Conservation (phyloP, 1,140 invertebrate genomes). For the Zophobas atratus region DNA sequence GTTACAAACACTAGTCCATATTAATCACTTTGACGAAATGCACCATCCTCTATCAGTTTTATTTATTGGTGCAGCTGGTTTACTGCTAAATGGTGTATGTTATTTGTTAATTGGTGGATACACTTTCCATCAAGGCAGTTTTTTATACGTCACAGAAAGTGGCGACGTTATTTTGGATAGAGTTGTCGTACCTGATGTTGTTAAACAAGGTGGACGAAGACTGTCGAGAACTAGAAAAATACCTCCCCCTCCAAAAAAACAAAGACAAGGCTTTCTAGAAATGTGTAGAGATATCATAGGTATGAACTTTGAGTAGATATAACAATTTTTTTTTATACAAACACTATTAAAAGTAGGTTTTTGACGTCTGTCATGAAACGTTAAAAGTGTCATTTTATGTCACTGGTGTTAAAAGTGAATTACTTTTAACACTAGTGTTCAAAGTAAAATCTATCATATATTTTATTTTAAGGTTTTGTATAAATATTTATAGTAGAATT, state of each 20-base stretch:
- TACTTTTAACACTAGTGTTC: too few relatives aligned
- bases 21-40: conserved; percentile 83
- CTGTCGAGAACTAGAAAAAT: conserved; percentile 67
- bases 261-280: conserved; percentile 71
- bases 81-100: conserved; percentile 80
- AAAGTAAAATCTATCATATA: too few relatives aligned
- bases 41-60: conserved; percentile 76
- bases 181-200: conserved; percentile 69
- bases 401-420: too few relatives aligned
- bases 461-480: too few relatives aligned
- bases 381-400: too few relatives aligned
- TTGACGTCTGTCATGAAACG: too few relatives aligned
- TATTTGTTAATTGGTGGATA: conserved; percentile 85
- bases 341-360: too few relatives aligned
- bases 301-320: conserved; percentile 45
- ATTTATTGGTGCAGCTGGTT: conserved; percentile 75
- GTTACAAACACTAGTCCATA: conserved; percentile 84
- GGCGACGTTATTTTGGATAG: conserved; percentile 77
- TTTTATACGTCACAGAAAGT: conserved; percentile 76
- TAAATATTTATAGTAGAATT: too few relatives aligned
- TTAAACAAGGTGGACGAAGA: conserved; percentile 69
- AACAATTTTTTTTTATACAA: too few relatives aligned
- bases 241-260: conserved; percentile 64
- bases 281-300: conserved; percentile 76
- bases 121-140: conserved; percentile 84